Evolutionary conservation across 2,888 invertebrate species (phyloP).

Genomic region (Smittia aterrima): DNA sequence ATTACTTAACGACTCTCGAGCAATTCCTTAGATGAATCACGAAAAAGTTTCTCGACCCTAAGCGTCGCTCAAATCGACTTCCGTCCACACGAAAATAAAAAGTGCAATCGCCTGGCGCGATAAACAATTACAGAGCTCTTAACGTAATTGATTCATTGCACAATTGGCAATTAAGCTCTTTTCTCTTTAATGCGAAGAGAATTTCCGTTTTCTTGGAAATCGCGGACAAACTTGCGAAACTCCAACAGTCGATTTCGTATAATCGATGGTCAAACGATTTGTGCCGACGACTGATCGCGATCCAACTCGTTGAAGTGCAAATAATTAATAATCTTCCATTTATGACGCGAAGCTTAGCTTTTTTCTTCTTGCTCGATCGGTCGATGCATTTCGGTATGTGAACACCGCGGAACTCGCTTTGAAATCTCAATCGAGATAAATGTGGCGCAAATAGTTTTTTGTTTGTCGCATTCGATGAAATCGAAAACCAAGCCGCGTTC

Average conservation of each 20-base stretch:
- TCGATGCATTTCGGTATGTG: not conserved
- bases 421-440: slow-evolving; percentile 12
- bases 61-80: no score
- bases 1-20: not conserved
- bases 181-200: slow-evolving; percentile 3
- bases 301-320: not conserved
- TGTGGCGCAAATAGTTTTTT: not conserved
- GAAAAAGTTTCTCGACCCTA: no score
- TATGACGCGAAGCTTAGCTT: no score
- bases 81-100: no score
- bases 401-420: slow-evolving; percentile 2
- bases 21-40: not conserved
- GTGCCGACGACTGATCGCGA: not conserved
- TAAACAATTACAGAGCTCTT: slow-evolving; percentile 18
- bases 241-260: no score
- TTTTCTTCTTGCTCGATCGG: not conserved
- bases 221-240: not conserved
- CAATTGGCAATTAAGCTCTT: not conserved
- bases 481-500: not conserved
- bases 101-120: not conserved
- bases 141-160: slow-evolving; percentile 21
- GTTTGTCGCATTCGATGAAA: not conserved
- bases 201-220: not conserved
- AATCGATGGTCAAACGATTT: not conserved
- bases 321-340: not conserved